Percentiles rank a stretch among this genome's conserved stretches.
These are phyloP conservation scores for Phalacrocorax pelagicus DNA, from an alignment of 2,113 vertebrate genomes.

Conservation along the genomic window DNA sequence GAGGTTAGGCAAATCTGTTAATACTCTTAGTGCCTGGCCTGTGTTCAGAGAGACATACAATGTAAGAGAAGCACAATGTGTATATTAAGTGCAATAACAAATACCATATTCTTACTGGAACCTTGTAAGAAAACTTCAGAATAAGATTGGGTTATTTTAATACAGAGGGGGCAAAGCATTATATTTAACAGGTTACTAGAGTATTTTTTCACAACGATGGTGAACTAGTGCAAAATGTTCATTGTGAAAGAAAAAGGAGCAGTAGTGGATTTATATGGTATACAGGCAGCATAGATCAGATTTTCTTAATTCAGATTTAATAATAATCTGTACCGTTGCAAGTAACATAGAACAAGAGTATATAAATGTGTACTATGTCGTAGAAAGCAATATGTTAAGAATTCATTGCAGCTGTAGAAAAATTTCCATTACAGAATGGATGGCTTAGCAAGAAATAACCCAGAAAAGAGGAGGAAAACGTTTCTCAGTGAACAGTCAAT, in stretches of 20 bases:
- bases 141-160: neutral
- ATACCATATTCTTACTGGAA: neutral
- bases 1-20: neutral
- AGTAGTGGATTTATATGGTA: neutral
- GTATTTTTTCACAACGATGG: neutral
- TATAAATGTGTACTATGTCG: neutral
- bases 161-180: neutral
- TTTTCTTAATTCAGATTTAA: neutral
- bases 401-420: neutral
- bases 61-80: neutral
- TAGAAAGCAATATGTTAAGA: neutral
- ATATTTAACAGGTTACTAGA: neutral
- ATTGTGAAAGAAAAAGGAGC: neutral
- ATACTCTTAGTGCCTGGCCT: neutral
- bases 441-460: slow-evolving; percentile 13
- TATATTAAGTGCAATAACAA: neutral
- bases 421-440: neutral
- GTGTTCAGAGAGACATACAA: neutral
- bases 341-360: neutral
- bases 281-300: neutral
- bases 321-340: neutral
- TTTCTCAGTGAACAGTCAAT: neutral
- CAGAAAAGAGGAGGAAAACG: neutral
- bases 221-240: neutral
- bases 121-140: neutral